Evolutionary conservation across 2,797 vertebrate genomes (phyloP).

Genomic region (Tachyglossus aculeatus): DNA sequence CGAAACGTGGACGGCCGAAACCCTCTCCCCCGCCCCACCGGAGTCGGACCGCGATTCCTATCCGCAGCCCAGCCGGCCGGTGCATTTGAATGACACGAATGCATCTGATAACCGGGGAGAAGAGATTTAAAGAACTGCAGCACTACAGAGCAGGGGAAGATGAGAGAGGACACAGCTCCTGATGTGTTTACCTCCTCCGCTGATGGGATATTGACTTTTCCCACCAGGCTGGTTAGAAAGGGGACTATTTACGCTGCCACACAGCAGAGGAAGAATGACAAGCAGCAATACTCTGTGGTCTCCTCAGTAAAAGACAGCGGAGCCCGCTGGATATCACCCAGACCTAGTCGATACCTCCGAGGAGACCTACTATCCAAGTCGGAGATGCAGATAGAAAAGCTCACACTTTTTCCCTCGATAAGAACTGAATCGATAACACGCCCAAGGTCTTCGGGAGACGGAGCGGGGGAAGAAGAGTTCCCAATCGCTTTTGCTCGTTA

Average conservation of each 20-base stretch:
- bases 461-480: constrained; percentile 35
- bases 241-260: constrained; percentile 82
- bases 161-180: constrained; percentile 79
- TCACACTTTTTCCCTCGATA: constrained; percentile 65
- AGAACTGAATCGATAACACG: constrained; percentile 68
- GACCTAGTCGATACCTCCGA: constrained; percentile 70
- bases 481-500: constrained; percentile 50
- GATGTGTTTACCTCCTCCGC: constrained; percentile 83
- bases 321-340: constrained; percentile 66
- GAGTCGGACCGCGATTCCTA: constrained; percentile 38
- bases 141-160: constrained; percentile 73
- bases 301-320: constrained; percentile 74
- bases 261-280: constrained; percentile 80
- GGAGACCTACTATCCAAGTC: constrained; percentile 63
- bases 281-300: constrained; percentile 72
- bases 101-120: constrained; percentile 73
- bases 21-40: constrained; percentile 2
- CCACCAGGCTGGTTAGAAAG: constrained; percentile 85
- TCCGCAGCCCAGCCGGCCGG: constrained; percentile 52
- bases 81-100: constrained; percentile 76
- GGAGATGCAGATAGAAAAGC: constrained; percentile 72
- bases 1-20: too few relatives aligned
- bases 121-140: constrained; percentile 72
- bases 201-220: constrained; percentile 88
- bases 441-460: constrained; percentile 56